Conservation (phyloP, 1,140 invertebrate genomes). For the Euwallacea similis region DNA sequence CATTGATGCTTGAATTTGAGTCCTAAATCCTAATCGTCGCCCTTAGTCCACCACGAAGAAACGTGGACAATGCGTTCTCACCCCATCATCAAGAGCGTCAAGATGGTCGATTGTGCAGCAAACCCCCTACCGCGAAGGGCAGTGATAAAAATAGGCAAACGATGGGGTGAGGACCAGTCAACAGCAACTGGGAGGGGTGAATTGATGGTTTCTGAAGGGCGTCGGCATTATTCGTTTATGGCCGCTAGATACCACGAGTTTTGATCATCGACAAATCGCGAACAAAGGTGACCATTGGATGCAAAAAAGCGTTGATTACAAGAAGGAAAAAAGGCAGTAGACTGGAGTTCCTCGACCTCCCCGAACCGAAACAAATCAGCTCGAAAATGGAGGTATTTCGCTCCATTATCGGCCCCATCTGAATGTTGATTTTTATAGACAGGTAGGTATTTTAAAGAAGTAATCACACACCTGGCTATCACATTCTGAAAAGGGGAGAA, state of each 20-base stretch:
- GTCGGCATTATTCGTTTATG: too few relatives aligned
- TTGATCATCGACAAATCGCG: too few relatives aligned
- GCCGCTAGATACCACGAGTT: too few relatives aligned
- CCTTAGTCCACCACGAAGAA: not conserved
- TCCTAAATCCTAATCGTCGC: not conserved
- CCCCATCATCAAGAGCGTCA: not conserved
- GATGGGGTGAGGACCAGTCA: slow-evolving; percentile 12
- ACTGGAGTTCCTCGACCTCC: slow-evolving; percentile 1
- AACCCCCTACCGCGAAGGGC: not conserved
- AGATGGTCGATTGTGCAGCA: not conserved
- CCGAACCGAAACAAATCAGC: not conserved
- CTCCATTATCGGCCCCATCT: slow-evolving; percentile 3
- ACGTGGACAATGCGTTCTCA: not conserved
- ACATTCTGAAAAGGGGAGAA: not conserved
- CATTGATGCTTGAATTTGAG: not conserved
- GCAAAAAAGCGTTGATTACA: not conserved
- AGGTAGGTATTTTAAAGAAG: slow-evolving; percentile 2
- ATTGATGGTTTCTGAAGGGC: not conserved
- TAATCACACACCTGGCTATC: slow-evolving; percentile 1
- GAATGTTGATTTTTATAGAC: slow-evolving; percentile 6
- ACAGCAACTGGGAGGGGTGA: not conserved
- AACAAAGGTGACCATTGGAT: too few relatives aligned
- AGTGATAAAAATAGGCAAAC: slow-evolving; percentile 27
- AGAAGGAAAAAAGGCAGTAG: not conserved
- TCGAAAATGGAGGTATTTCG: not conserved